phyloP scores from a whole-genome alignment of 2,113 vertebrate species.

The Helogale parvula region DNA sequence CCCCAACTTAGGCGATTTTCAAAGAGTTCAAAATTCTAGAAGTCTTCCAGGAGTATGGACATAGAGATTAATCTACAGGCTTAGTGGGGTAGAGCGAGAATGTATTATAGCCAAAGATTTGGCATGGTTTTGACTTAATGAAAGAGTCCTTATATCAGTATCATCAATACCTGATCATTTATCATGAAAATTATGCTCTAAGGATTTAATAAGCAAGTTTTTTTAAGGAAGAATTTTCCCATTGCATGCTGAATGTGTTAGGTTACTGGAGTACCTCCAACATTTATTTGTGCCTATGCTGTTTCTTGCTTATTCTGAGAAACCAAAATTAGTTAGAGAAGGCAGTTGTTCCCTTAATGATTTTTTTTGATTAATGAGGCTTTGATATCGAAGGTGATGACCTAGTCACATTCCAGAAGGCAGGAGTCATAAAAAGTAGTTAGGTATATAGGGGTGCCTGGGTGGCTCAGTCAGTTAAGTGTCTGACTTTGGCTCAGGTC shows the following conservation, averaged over 20 bases:
- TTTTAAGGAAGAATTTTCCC: conserved; percentile 27
- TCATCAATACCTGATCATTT: conserved; percentile 46
- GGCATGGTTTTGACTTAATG: conserved; percentile 18
- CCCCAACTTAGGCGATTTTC: background rate
- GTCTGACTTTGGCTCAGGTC: too few relatives aligned
- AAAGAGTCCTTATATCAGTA: background rate
- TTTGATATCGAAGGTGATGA: conserved; percentile 50
- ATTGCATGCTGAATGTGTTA: conserved; percentile 27
- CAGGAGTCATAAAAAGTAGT: conserved; percentile 21
- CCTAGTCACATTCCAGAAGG: conserved; percentile 23
- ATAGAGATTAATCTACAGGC: conserved; percentile 4
- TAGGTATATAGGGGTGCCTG: background rate
- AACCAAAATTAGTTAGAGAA: conserved; percentile 55
- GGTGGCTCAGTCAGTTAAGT: too few relatives aligned
- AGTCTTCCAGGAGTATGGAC: background rate
- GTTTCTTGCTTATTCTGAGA: conserved; percentile 53
- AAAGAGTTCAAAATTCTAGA: background rate
- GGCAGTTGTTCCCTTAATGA: conserved; percentile 16
- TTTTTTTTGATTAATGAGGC: background rate
- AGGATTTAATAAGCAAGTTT: conserved; percentile 17
- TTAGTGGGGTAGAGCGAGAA: background rate
- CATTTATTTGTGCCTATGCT: conserved; percentile 44
- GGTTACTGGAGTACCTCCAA: conserved; percentile 9
- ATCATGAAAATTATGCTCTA: conserved; percentile 30
- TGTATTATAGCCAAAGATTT: background rate